Percentiles rank a stretch among this genome's conserved stretches.
Evolutionary conservation across 64 coral and sea anemone species (phyloP).

Genomic region (Cladopsammia gracilis): DNA sequence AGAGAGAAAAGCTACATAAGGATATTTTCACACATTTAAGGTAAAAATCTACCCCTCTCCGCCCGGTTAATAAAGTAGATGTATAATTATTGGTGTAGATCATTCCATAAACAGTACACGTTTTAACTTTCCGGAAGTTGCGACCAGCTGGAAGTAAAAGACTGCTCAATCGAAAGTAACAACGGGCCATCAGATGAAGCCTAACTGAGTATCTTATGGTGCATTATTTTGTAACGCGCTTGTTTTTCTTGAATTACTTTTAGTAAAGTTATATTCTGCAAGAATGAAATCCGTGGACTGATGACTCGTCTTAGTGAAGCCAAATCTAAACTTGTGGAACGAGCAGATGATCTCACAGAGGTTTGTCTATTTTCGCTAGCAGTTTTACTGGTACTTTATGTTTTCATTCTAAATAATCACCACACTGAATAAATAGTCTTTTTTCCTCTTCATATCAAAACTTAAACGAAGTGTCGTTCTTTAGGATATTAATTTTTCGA

Average conservation of each 20-base stretch:
- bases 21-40: constrained; percentile 57
- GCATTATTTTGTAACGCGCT: neutral
- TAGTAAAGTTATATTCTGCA: constrained; percentile 24
- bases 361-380: neutral
- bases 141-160: neutral
- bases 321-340: constrained; percentile 7
- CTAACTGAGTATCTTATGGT: no score
- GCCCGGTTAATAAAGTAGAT: no score
- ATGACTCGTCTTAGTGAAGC: neutral
- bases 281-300: constrained; percentile 10
- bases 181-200: no score
- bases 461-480: no score
- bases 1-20: constrained; percentile 61
- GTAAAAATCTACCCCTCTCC: neutral
- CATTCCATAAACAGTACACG: neutral
- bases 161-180: neutral
- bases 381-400: neutral
- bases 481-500: neutral
- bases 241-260: neutral
- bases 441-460: no score
- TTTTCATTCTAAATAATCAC: no score
- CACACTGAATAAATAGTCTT: no score
- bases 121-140: neutral
- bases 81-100: no score
- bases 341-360: neutral